Conservation (phyloP, 1,140 invertebrate genomes). For the Diachasma alloeum region DNA sequence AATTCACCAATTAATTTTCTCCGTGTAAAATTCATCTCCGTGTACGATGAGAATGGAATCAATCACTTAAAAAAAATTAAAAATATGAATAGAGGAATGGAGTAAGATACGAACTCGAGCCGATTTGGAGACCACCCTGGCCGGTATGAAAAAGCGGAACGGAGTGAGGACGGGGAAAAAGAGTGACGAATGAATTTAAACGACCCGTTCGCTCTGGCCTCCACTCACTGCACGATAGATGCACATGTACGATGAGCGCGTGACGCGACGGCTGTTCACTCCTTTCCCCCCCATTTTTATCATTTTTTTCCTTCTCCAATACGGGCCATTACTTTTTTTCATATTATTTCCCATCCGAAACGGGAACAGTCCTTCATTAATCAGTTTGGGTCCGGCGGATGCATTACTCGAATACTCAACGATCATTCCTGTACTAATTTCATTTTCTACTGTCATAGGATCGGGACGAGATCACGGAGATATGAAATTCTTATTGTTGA, state of each 20-base stretch:
- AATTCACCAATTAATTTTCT: too few species aligned
- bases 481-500: neutral
- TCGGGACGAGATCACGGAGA: conserved; percentile 17
- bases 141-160: conserved; percentile 15
- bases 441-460: neutral
- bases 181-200: conserved; percentile 40
- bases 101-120: neutral
- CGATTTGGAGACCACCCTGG: conserved; percentile 16
- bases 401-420: conserved; percentile 18
- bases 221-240: neutral
- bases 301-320: neutral
- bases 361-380: conserved; percentile 27
- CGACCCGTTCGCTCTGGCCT: neutral
- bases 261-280: neutral
- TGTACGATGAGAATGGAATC: neutral
- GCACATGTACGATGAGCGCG: neutral
- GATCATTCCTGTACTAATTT: neutral
- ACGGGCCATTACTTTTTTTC: neutral
- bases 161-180: conserved; percentile 14
- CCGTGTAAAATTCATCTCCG: too few species aligned
- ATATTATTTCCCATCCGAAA: neutral
- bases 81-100: neutral
- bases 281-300: neutral
- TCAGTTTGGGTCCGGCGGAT: conserved; percentile 14
- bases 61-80: neutral